Conservation (phyloP, 2,113 vertebrate species). For the Lampris incognitus region DNA sequence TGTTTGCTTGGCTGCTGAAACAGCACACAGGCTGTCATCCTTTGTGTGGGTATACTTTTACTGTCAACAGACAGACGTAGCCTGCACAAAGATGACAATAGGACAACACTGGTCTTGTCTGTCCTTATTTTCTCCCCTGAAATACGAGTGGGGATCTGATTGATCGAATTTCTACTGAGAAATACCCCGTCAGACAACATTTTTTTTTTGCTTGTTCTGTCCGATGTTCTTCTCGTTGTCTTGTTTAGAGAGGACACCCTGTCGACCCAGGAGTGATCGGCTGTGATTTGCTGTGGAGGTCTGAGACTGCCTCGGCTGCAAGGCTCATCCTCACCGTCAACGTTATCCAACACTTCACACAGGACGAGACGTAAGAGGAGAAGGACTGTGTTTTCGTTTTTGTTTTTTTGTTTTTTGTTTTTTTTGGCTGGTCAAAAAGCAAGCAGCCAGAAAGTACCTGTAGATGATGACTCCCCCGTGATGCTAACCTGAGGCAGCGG, state of each 20-base stretch:
- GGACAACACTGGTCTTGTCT: conserved; percentile 2
- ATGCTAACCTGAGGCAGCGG: conserved; percentile 48
- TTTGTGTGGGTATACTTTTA: not conserved
- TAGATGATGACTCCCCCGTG: conserved; percentile 49
- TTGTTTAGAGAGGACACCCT: conserved; percentile 42
- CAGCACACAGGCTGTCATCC: not conserved
- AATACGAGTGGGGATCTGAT: not conserved
- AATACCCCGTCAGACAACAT: conserved; percentile 18
- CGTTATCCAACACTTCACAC: conserved; percentile 63
- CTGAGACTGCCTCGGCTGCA: conserved; percentile 50
- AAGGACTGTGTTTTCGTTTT: conserved; percentile 14
- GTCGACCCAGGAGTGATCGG: conserved; percentile 58
- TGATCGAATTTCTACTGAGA: not conserved
- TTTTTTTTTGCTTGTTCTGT: conserved; percentile 17
- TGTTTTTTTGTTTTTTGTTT: too few relatives aligned
- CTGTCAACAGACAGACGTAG: conserved; percentile 23
- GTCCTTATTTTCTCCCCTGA: conserved; percentile 21
- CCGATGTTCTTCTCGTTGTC: conserved; percentile 34
- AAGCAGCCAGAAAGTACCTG: conserved; percentile 46
- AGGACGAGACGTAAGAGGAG: conserved; percentile 32
- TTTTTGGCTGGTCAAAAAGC: conserved; percentile 42
- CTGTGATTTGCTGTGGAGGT: conserved; percentile 36
- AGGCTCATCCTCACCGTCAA: conserved; percentile 25
- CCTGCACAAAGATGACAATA: not conserved
- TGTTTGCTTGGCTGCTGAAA: conserved; percentile 26